Evolutionary conservation across 2,113 vertebrate genomes (phyloP).

Genomic region (Anoplopoma fimbria): DNA sequence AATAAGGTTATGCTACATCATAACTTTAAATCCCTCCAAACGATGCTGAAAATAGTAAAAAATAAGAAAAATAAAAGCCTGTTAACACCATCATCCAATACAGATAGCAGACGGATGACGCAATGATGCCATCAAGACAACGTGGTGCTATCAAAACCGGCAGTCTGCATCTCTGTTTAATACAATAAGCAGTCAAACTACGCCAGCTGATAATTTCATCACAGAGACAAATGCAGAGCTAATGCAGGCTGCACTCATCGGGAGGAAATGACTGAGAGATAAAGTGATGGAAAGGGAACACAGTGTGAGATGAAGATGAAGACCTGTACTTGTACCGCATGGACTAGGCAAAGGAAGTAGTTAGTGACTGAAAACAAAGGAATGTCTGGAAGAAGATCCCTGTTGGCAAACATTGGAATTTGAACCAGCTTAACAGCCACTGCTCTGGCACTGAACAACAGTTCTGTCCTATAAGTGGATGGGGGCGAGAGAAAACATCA

Average conservation of each 20-base stretch:
- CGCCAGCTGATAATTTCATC: conserved; percentile 61
- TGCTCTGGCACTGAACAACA: neutral
- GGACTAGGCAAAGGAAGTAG: neutral
- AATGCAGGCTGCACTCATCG: conserved; percentile 50
- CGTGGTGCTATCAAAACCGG: conserved; percentile 43
- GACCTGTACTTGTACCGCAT: neutral
- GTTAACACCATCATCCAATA: conserved; percentile 12
- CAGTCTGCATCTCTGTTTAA: conserved; percentile 50
- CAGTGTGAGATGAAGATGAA: neutral
- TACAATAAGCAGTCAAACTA: conserved; percentile 55
- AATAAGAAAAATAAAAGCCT: neutral
- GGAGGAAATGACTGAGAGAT: conserved; percentile 62
- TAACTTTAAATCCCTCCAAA: conserved; percentile 1
- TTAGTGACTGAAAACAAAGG: neutral
- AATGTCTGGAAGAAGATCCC: neutral
- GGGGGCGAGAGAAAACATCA: conserved; percentile 1
- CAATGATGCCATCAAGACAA: conserved; percentile 44
- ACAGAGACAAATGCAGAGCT: conserved; percentile 60
- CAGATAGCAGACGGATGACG: conserved; percentile 40
- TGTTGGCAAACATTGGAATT: conserved; percentile 1
- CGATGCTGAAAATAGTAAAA: conserved; percentile 3
- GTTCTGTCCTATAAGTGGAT: conserved; percentile 16
- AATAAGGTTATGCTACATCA: neutral
- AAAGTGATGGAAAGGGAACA: conserved; percentile 15
- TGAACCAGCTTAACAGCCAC: neutral